Evolutionary conservation across 2,113 vertebrate genomes (phyloP), one percentile per base, ranked within the genome.

Genomic region (Drymodes brunneopygia): DNA sequence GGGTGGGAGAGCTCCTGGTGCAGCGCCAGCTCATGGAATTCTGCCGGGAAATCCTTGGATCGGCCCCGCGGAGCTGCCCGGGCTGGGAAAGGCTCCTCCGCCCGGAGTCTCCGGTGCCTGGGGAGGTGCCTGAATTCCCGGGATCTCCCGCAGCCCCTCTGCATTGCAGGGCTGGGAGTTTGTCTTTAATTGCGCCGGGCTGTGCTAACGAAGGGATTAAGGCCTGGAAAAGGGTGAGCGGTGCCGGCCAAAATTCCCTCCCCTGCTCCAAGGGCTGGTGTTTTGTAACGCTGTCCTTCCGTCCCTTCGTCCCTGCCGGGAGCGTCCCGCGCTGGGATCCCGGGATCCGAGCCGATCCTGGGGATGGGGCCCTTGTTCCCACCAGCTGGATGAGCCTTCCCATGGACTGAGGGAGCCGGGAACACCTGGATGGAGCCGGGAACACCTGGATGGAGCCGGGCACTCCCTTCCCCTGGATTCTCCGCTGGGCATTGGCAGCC

Each of bases 181-280:
- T 16, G 88, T 61, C 88, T 74, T 38, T 94, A 81, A 91, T 92
- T 70, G 67, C 2, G 6, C 45, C 48, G 42, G 85, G 78, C 65
- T 40, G 42, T 67, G 88, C 62, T 96, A 95, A 95, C 11, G 40
- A 92, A 25, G 93, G 86, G 80, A 95, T 95, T 95, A 92, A 88
- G 94, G 89, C 82, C 80, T 15, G 67, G 71, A 36, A 80, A 36
- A 80, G 86, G 86, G 91, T 27, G 75, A 94, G 85, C 20, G 9
- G 31, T 33, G 86, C 75, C 22, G 75, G 83, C 67, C 80, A 80
- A 77, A 44, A 38, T 57, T 64, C 57, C 66, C 71, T 24, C 54
- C 54, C 38, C 62, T 11, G 5, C 56, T 72, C 88, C 93, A 48
- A 77, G 88, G 93, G n/a, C 82, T 80, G 7, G 13, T 0, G 9